Conservation (phyloP, 1,140 invertebrate species). For the Carcinoscorpius rotundicauda region DNA sequence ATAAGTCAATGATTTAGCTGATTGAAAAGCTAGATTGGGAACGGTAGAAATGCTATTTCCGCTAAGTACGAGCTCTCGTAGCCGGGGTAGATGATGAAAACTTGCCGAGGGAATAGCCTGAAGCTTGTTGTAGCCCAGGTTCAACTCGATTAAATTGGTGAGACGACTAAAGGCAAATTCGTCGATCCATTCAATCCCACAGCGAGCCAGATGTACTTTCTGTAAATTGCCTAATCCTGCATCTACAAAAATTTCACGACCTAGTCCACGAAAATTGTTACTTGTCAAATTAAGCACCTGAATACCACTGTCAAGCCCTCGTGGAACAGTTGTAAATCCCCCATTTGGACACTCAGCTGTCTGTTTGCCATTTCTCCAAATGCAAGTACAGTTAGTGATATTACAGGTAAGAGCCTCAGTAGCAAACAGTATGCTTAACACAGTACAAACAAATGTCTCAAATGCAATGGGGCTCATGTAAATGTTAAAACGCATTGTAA, state of each 20-base stretch:
- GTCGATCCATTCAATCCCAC: slow-evolving; percentile 59
- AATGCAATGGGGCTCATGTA: no score
- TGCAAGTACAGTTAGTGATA: slow-evolving; percentile 54
- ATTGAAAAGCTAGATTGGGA: slow-evolving; percentile 57
- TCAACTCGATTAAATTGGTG: slow-evolving; percentile 75
- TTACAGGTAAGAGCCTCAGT: no score
- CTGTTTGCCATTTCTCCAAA: slow-evolving; percentile 83
- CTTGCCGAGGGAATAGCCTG: slow-evolving; percentile 58
- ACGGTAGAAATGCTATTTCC: slow-evolving; percentile 64
- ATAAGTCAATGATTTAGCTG: slow-evolving; percentile 56
- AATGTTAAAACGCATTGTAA: no score
- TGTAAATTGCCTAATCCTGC: slow-evolving; percentile 73
- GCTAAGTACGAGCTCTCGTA: slow-evolving; percentile 67
- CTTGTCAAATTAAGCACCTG: slow-evolving; percentile 74
- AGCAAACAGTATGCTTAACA: no score
- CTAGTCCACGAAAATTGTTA: slow-evolving; percentile 62
- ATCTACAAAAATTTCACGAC: slow-evolving; percentile 57
- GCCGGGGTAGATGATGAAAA: slow-evolving; percentile 56
- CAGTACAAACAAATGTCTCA: no score
- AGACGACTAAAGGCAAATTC: slow-evolving; percentile 64
- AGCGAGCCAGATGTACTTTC: slow-evolving; percentile 63
- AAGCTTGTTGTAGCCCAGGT: slow-evolving; percentile 67
- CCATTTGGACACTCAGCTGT: slow-evolving; percentile 71
- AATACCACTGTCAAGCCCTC: slow-evolving; percentile 68
- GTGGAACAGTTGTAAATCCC: slow-evolving; percentile 54